Conservation (phyloP, 2,797 vertebrate genomes). For the Geotrypetes seraphini region DNA sequence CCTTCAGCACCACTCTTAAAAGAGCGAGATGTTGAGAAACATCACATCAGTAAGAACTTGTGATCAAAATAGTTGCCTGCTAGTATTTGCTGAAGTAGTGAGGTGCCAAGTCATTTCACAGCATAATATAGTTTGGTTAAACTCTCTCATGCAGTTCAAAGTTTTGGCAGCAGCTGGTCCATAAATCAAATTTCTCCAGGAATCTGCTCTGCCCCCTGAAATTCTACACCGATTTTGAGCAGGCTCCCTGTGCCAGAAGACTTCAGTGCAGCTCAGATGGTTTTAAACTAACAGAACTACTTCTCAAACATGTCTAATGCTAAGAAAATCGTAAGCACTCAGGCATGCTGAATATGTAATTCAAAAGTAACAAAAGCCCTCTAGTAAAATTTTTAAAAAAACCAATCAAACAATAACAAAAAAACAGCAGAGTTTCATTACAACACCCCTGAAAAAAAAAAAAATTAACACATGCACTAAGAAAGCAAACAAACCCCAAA, state of each 20-base stretch:
- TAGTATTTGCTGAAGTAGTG: conserved; percentile 12
- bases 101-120: conserved; percentile 13
- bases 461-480: too few relatives aligned
- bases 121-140: conserved; percentile 3
- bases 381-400: too few relatives aligned
- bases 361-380: too few relatives aligned
- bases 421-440: too few relatives aligned
- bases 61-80: conserved; percentile 1
- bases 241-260: too few relatives aligned
- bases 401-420: too few relatives aligned
- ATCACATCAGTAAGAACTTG: conserved; percentile 1
- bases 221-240: background rate
- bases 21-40: conserved; percentile 8
- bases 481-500: too few relatives aligned
- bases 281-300: rapidly evolving
- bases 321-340: too few relatives aligned
- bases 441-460: too few relatives aligned
- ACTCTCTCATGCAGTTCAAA: conserved; percentile 7
- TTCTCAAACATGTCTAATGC: background rate
- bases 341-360: too few relatives aligned
- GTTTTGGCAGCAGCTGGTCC: conserved; percentile 17
- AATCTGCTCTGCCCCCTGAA: conserved; percentile 12
- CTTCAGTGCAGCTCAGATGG: background rate
- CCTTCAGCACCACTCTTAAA: background rate
- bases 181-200: conserved; percentile 4